These are phyloP conservation scores for Anguilla obscura DNA, from an alignment of 2,797 vertebrate genomes.

Conservation along the genomic window DNA sequence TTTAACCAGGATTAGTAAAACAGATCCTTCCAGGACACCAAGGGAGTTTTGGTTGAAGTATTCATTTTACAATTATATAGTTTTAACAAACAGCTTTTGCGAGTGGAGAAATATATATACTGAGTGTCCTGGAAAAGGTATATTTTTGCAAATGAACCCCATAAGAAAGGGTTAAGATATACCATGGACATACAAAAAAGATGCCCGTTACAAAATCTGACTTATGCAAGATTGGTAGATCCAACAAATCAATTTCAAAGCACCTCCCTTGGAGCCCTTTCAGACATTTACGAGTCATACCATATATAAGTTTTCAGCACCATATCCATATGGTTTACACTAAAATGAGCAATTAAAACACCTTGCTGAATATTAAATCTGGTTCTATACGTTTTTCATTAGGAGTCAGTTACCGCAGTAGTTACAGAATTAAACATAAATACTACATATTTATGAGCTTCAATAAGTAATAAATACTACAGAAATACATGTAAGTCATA, in stretches of 20 bases:
- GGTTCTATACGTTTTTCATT: conserved; percentile 32
- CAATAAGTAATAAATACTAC: conserved; percentile 29
- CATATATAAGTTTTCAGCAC: conserved; percentile 46
- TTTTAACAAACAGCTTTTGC: not conserved
- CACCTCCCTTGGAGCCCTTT: not conserved
- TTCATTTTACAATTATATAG: conserved; percentile 9
- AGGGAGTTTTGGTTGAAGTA: conserved; percentile 11
- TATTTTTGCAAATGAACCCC: not conserved
- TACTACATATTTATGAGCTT: conserved; percentile 43
- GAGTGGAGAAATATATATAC: not conserved
- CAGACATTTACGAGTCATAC: conserved; percentile 24
- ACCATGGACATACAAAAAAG: not conserved
- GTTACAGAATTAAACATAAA: conserved; percentile 42
- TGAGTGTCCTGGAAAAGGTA: not conserved
- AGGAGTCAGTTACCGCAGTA: conserved; percentile 40
- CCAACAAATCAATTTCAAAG: not conserved
- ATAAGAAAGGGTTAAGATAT: not conserved
- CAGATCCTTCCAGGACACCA: conserved; percentile 29
- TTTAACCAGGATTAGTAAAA: conserved; percentile 29
- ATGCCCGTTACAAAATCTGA: not conserved
- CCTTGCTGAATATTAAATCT: conserved; percentile 21
- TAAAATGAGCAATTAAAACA: conserved; percentile 26
- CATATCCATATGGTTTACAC: conserved; percentile 46
- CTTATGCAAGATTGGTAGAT: not conserved
- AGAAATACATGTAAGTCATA: not conserved